A percentile compares a stretch with the other conserved stretches of the same genome.
phyloP scores from a whole-genome alignment of 2,888 invertebrate species.

The Pyralis farinalis region DNA sequence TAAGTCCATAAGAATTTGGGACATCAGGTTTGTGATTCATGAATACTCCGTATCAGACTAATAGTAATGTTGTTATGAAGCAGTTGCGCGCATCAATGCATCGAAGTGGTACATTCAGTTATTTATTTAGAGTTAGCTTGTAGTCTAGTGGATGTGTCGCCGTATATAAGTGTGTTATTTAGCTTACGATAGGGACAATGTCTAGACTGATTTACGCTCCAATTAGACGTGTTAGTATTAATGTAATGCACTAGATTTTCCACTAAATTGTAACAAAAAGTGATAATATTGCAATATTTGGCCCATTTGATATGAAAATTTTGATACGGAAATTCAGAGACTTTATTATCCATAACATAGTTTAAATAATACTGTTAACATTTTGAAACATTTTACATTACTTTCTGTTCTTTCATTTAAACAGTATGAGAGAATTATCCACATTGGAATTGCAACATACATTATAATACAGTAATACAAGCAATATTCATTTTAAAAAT shows the following conservation, averaged over 20 bases:
- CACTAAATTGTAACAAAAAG: slow-evolving; percentile 52
- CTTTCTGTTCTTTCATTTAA: slow-evolving; percentile 24
- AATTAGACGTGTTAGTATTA: slow-evolving; percentile 59
- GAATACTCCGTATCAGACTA: background rate
- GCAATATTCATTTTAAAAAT: too few relatives aligned
- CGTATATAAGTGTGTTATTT: slow-evolving; percentile 48
- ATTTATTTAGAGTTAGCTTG: slow-evolving; percentile 41
- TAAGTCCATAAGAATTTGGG: background rate
- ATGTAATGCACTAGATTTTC: slow-evolving; percentile 59
- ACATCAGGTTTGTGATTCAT: too few relatives aligned
- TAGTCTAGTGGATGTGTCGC: slow-evolving; percentile 50
- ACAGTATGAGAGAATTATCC: slow-evolving; percentile 21
- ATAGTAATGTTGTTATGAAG: slow-evolving; percentile 5
- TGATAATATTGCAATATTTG: slow-evolving; percentile 52
- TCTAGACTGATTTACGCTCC: slow-evolving; percentile 77
- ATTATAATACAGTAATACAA: too few relatives aligned
- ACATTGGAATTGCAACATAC: slow-evolving; percentile 28
- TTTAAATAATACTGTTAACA: slow-evolving; percentile 36
- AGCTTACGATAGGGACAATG: slow-evolving; percentile 65
- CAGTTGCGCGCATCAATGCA: slow-evolving; percentile 33
- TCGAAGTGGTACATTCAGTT: slow-evolving; percentile 39
- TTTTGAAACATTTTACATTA: slow-evolving; percentile 39
- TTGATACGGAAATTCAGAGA: slow-evolving; percentile 52
- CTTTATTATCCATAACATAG: slow-evolving; percentile 30
- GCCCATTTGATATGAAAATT: slow-evolving; percentile 55